Evolutionary conservation across 2,113 vertebrate genomes (phyloP).

Genomic region (Andinoacara biseriatus): DNA sequence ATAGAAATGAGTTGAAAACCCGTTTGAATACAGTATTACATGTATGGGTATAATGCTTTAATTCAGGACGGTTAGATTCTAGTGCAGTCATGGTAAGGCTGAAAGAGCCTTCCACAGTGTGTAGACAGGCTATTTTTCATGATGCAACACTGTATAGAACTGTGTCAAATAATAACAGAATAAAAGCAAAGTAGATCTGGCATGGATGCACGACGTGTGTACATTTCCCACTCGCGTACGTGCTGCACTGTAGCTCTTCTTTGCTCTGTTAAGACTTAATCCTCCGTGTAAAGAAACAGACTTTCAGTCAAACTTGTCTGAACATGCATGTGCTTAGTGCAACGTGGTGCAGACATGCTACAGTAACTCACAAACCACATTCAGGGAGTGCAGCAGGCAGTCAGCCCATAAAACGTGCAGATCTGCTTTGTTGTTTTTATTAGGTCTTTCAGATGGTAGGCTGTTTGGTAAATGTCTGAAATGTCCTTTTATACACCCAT

Average conservation of each 20-base stretch:
- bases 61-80: background rate
- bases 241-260: background rate
- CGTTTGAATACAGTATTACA: background rate
- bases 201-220: background rate
- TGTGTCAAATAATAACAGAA: background rate
- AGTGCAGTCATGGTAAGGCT: background rate
- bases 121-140: background rate
- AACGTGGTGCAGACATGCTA: background rate
- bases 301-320: background rate
- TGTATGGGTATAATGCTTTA: background rate
- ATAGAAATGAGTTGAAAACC: too few relatives aligned
- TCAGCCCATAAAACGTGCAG: background rate
- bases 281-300: background rate
- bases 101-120: background rate
- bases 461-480: background rate
- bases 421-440: slow-evolving; percentile 14
- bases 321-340: background rate
- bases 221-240: background rate
- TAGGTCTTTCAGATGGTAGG: background rate
- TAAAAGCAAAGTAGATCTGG: background rate
- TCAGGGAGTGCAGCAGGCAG: background rate
- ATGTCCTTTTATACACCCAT: background rate
- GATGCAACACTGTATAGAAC: background rate
- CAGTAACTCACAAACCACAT: background rate
- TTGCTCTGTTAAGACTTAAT: background rate